A percentile compares a stretch with the other conserved stretches of the same genome.
phyloP scores from a whole-genome alignment of 2,888 invertebrate genomes.

The Epistrophella euchroma region DNA sequence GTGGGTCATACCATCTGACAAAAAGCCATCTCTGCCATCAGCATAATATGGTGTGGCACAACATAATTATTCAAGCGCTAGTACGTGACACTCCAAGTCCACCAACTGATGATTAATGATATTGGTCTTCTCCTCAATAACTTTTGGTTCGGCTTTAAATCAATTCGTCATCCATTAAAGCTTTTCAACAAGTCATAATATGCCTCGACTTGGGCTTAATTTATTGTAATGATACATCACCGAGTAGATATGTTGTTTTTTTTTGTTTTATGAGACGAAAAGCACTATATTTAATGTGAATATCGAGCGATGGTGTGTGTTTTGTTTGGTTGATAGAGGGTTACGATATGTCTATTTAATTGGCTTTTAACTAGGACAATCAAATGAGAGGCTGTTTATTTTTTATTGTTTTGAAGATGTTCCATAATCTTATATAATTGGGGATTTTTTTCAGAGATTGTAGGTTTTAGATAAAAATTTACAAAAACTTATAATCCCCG shows the following conservation, averaged over 20 bases:
- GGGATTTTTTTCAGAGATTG: conserved; percentile 11
- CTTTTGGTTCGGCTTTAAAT: conserved; percentile 43
- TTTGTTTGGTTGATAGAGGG: background rate
- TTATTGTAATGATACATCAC: conserved; percentile 22
- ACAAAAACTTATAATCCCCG: conserved; percentile 11
- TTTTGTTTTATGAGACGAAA: background rate
- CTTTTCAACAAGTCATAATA: conserved; percentile 41
- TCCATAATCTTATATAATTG: conserved; percentile 28
- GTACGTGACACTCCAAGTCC: conserved; percentile 54
- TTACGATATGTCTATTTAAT: conserved; percentile 46
- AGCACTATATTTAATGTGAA: conserved; percentile 20
- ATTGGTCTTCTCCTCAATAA: conserved; percentile 23
- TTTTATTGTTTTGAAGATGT: conserved; percentile 31
- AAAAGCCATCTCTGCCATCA: conserved; percentile 29
- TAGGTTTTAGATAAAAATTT: background rate
- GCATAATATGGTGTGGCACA: conserved; percentile 39
- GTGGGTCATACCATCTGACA: conserved; percentile 43
- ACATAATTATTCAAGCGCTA: conserved; percentile 47
- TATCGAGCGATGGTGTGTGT: conserved; percentile 12
- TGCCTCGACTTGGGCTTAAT: conserved; percentile 16
- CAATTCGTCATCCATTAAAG: conserved; percentile 58
- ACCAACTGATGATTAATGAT: conserved; percentile 10
- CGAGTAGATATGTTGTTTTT: background rate
- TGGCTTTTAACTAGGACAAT: conserved; percentile 69
- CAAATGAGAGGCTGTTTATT: conserved; percentile 5